phyloP scores from a whole-genome alignment of 2,797 vertebrate genomes.

The Dicrostonyx torquatus region DNA sequence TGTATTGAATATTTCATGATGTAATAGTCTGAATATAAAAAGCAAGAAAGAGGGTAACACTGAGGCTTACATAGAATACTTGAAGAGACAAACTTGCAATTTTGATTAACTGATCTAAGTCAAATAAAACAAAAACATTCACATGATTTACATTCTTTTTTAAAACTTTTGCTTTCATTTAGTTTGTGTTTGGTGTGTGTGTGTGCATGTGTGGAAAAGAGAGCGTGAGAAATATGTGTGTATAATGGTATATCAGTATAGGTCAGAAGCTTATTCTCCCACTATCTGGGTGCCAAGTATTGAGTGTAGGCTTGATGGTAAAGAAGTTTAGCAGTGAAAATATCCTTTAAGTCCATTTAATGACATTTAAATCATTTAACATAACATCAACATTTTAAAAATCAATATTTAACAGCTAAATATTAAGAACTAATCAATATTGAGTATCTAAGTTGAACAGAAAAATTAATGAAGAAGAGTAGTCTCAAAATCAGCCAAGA shows the following conservation, averaged over 20 bases:
- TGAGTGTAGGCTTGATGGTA: neutral
- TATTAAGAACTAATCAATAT: neutral
- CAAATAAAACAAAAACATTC: neutral
- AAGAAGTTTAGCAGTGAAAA: neutral
- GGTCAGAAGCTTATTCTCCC: neutral
- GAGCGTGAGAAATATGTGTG: too few relatives aligned
- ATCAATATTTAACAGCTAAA: neutral
- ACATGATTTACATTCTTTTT: neutral
- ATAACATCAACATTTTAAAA: neutral
- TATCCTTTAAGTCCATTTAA: neutral
- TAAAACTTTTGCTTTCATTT: neutral
- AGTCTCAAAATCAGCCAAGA: conserved; percentile 92
- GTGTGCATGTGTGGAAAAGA: neutral
- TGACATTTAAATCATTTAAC: neutral
- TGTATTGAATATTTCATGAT: neutral
- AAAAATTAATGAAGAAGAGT: conserved; percentile 91
- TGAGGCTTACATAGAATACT: neutral
- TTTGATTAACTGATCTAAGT: neutral
- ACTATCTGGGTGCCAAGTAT: neutral
- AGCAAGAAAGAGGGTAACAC: neutral
- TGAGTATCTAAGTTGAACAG: conserved; percentile 86
- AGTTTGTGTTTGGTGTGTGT: neutral
- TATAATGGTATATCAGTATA: neutral
- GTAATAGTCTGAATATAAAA: neutral
- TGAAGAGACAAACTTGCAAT: neutral